Conservation (phyloP, 1,140 invertebrate species). For the Zaprionus taronus region DNA sequence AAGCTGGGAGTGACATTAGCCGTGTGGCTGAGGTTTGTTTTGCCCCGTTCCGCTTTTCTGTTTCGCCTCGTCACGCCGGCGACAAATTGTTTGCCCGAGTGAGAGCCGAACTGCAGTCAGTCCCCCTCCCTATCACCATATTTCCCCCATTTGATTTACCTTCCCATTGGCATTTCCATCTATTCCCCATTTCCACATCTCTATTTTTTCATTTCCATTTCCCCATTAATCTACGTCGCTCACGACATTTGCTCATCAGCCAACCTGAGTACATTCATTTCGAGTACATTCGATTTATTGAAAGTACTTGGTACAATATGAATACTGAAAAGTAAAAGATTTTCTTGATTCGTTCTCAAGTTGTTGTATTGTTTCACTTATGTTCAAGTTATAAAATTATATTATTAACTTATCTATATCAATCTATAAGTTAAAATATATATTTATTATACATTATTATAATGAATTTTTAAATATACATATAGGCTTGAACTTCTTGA, state of each 20-base stretch:
- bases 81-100: conserved; percentile 55
- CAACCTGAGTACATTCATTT: neutral
- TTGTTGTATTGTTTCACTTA: no score
- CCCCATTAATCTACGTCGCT: conserved; percentile 11
- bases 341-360: no score
- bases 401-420: no score
- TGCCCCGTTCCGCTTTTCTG: conserved; percentile 31
- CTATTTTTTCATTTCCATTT: neutral
- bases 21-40: conserved; percentile 26
- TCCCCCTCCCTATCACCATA: neutral
- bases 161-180: conserved; percentile 13
- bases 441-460: no score
- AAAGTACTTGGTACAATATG: neutral
- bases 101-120: conserved; percentile 42
- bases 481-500: no score
- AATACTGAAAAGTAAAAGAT: neutral
- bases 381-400: no score
- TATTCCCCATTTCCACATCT: conserved; percentile 4
- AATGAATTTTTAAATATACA: no score
- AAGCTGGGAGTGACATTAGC: conserved; percentile 15
- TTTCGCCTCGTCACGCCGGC: conserved; percentile 34
- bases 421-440: no score
- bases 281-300: neutral
- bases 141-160: neutral
- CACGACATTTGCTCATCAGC: conserved; percentile 48